Base-by-base conservation (phyloP, 1,140 invertebrate genomes). In the Tribolium castaneum region DNA sequence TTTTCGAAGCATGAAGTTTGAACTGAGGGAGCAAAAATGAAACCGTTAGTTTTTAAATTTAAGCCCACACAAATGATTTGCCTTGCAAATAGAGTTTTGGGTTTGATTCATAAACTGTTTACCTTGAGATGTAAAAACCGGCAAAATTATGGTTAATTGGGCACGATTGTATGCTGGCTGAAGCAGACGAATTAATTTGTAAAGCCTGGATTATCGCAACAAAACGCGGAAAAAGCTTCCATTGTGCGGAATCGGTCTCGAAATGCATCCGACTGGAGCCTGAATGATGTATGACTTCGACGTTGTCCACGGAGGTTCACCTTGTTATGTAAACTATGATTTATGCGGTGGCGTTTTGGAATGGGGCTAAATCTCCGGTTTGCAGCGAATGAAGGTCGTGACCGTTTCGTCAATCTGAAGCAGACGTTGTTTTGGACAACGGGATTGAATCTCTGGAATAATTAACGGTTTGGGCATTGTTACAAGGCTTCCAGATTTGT, bases 241-340 rank as follows among this genome's bases (percentile, higher is more conserved):
- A 45, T 45, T 45, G 39, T 45, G 39, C 39, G n/a, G 54, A 35
- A 66, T 66, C 59, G 59, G 59, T 66, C 59, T 22, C 25, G 59
- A 66, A 66, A 35, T 35, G 49, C 49, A 51, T 73, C 49, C 25
- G 52, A 73, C 71, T 54, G 49, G 70, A 16, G 19, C 16, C 70
- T 34, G 45, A 34, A 73, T 73, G 71, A 73, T 73, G 52, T 73
- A 73, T 54, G 71, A 52, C 45, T 73, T 19, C 30, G 19, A 34
- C n/a, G 51, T 73, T 73, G 71, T 73, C 71, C 71, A 73, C 19
- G n/a, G 71, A 73, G 52, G 49, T 73, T 52, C 52, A 73, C 52
- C 71, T 73, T 73, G 71, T 73, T 73, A 73, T 73, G 45, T 54
- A 73, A 51, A 73, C 71, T 14, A 54, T 73, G 71, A 73, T 73